Percentiles rank a stretch among this genome's conserved stretches.
Evolutionary conservation across 2,888 invertebrate genomes (phyloP).

Genomic region (Pollenia amentaria): DNA sequence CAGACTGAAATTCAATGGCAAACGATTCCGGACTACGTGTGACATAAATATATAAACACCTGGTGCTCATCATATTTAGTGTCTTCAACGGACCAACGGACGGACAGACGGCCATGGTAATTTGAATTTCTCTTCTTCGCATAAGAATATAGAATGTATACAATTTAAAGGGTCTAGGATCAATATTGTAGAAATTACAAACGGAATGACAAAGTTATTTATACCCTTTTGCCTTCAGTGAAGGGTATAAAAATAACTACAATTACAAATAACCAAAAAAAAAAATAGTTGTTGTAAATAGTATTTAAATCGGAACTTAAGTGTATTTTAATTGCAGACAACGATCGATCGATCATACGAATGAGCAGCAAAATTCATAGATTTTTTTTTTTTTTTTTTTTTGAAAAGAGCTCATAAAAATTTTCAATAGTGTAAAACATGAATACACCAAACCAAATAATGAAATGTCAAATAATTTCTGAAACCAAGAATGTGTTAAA

Average conservation of each 20-base stretch:
- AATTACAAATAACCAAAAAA: neutral
- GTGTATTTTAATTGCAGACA: slow-evolving; percentile 45
- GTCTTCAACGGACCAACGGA: no score
- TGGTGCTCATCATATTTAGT: no score
- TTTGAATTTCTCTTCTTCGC: no score
- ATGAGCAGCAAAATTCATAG: neutral
- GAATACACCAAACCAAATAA: neutral
- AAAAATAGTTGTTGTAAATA: neutral
- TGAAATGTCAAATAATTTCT: slow-evolving; percentile 17
- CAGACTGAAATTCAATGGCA: no score
- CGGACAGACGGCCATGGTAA: no score
- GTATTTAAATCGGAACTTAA: slow-evolving; percentile 56
- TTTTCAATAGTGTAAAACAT: neutral
- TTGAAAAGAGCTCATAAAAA: neutral
- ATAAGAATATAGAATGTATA: no score
- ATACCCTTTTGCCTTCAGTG: no score
- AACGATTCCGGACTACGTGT: no score
- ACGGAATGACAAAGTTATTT: no score
- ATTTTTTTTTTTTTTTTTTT: neutral
- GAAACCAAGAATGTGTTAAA: slow-evolving; percentile 50
- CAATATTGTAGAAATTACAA: no score
- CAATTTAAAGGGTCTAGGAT: no score
- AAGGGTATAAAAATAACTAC: neutral
- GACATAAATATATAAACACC: no score
- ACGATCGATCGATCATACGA: neutral